Evolutionary conservation across 53 echinoderm and acorn worm species (phyloP).

Genomic region (Holothuria leucospilota): DNA sequence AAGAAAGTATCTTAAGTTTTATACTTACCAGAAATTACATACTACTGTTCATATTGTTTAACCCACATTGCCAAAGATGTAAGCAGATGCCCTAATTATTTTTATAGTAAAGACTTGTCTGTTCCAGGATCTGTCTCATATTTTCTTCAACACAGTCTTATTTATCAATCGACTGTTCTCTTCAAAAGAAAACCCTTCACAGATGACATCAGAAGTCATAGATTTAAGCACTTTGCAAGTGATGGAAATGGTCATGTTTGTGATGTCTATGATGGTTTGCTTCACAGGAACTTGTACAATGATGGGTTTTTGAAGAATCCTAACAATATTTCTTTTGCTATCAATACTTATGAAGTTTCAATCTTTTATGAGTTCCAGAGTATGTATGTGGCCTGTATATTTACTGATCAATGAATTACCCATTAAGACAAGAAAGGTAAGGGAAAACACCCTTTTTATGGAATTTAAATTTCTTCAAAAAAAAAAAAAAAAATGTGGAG

Average conservation of each 20-base stretch:
- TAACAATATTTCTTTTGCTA: conserved; percentile 51
- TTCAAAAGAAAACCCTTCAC: conserved; percentile 55
- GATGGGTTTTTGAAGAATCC: conserved; percentile 47
- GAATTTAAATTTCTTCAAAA: conserved; percentile 46
- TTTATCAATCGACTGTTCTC: no score
- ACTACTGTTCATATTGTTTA: conserved; percentile 61
- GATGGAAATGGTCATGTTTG: conserved; percentile 9
- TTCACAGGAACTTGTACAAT: conserved; percentile 34
- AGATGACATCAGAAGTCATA: conserved; percentile 47
- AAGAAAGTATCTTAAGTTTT: neutral
- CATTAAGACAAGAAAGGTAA: conserved; percentile 12
- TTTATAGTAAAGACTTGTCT: conserved; percentile 57
- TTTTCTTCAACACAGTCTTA: conserved; percentile 47
- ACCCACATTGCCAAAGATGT: conserved; percentile 32
- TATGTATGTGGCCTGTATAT: conserved; percentile 63
- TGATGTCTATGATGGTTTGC: conserved; percentile 61
- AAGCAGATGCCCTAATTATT: conserved; percentile 36
- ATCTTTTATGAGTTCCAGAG: conserved; percentile 55
- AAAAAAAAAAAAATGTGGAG: neutral
- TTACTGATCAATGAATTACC: conserved; percentile 62
- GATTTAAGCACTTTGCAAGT: conserved; percentile 39
- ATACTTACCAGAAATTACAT: conserved; percentile 33
- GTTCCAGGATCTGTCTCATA: conserved; percentile 48
- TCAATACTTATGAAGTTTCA: conserved; percentile 59
- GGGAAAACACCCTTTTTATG: conserved; percentile 53